Evolutionary conservation across 2,113 vertebrate species (phyloP), one percentile per base, ranked within the genome.

Genomic region (Paracanthobrama guichenoti): DNA sequence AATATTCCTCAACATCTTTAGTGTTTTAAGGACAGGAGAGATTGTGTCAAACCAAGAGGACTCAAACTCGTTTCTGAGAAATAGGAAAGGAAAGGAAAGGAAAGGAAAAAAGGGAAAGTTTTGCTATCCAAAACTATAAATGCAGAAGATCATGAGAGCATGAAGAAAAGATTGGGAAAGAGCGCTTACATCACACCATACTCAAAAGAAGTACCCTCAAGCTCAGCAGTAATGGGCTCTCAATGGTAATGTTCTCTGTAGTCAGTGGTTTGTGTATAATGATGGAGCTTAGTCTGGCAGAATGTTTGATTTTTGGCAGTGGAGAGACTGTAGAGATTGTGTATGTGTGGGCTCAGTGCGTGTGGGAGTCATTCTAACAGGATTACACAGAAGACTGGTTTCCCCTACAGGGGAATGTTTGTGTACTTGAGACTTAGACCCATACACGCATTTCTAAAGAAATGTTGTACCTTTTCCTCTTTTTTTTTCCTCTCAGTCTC

Each of bases 401-500:
- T 73, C 3, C 67, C 67, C 71, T 46, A 73, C 42, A 42, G 71
- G n/a, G 42, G 71, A 48, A 73, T 73, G 12, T 78, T 55, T 78
- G 53, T 39, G 31, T 76, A 31, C 16, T 20, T 53, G 24, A 9
- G 7, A 20, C 26, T 10, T 35, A 55, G 31, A 59, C 31, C 35
- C 67, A 39, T n/a, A 48, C 44, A 26, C n/a, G 11, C 50, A 13
- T 77, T 35, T 59, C 50, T 42, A 59, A 78, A 78, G 75, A 39
- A 66, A 24, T 18, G 6, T 18, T 57, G 12, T 69, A 75, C 59
- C 50, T 39, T 57, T 48, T 42, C 10, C 12, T 16, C 9, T 26
- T 26, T 66, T 26, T 66, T 35, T 71, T 91, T 98, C 97, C 95
- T 39, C 96, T 46, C 91, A 99, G 98, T 95, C 96, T 48, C 95